Evolutionary conservation across 1,140 invertebrate species (phyloP).

Genomic region (Scaptomyza montana): DNA sequence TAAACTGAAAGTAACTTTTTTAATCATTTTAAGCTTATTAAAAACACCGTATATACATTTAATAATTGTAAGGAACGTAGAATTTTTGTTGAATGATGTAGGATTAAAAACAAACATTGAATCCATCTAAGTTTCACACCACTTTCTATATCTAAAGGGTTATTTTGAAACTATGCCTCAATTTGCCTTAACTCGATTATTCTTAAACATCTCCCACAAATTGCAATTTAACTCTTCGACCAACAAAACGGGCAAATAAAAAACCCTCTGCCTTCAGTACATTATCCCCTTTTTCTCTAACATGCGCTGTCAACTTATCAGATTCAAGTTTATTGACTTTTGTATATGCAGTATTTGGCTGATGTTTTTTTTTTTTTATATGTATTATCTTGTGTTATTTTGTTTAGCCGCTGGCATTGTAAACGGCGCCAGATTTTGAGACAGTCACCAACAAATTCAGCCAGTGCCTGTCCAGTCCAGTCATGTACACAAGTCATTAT

Average conservation of each 20-base stretch:
- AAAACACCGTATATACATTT: too few relatives aligned
- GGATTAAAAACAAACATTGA: too few relatives aligned
- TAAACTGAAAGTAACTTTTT: too few relatives aligned
- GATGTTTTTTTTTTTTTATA: constrained; percentile 62
- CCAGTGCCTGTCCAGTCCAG: constrained; percentile 45
- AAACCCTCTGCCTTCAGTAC: constrained; percentile 14
- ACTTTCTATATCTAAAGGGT: too few relatives aligned
- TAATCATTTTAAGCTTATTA: too few relatives aligned
- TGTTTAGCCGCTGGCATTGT: constrained; percentile 73
- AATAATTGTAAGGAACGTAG: too few relatives aligned
- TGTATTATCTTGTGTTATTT: constrained; percentile 28
- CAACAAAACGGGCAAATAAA: background rate
- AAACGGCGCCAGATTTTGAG: constrained; percentile 79
- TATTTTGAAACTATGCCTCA: too few relatives aligned
- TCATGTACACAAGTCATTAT: constrained; percentile 68
- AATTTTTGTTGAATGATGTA: too few relatives aligned
- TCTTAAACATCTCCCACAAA: background rate
- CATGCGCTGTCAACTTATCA: constrained; percentile 55
- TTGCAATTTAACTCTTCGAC: background rate
- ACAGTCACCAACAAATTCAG: constrained; percentile 56
- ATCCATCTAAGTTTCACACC: too few relatives aligned
- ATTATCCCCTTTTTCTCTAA: background rate
- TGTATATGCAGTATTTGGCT: constrained; percentile 63
- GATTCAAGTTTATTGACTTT: constrained; percentile 76
- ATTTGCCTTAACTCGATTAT: background rate